A percentile compares a stretch with the other conserved stretches of the same genome.
These are phyloP conservation scores for Solea senegalensis DNA, from an alignment of 2,113 vertebrate species.

Conservation along the genomic window DNA sequence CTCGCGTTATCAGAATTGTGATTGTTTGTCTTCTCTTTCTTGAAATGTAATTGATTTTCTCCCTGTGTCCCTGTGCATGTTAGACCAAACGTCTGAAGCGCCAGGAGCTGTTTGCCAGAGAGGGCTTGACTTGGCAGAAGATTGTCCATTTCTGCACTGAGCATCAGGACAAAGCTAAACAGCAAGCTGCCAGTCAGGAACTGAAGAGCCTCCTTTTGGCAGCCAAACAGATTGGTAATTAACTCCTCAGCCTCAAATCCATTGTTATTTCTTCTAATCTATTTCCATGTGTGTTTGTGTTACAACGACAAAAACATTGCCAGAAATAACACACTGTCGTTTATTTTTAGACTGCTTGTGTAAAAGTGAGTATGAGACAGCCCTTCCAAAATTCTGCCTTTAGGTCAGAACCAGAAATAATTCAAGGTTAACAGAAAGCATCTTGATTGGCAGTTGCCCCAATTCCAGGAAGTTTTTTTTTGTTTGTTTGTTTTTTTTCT, in stretches of 20 bases:
- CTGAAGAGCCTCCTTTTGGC: slow-evolving; percentile 90
- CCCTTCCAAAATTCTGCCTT: neutral
- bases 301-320: slow-evolving; percentile 3
- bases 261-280: slow-evolving; percentile 9
- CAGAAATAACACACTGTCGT: neutral
- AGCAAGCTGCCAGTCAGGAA: slow-evolving; percentile 84
- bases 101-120: slow-evolving; percentile 84
- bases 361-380: neutral
- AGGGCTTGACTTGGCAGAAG: slow-evolving; percentile 92
- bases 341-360: neutral
- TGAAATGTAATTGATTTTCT: slow-evolving; percentile 22
- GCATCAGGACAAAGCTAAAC: slow-evolving; percentile 85
- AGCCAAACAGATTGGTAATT: slow-evolving; percentile 93
- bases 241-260: slow-evolving; percentile 47
- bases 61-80: slow-evolving; percentile 36
- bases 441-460: neutral
- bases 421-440: neutral
- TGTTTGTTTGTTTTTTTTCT: neutral
- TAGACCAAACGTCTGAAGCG: slow-evolving; percentile 91
- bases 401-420: neutral
- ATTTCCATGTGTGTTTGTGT: slow-evolving; percentile 12
- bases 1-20: neutral
- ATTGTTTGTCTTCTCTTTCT: neutral
- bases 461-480: neutral
- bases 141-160: slow-evolving; percentile 89